phyloP scores from a whole-genome alignment of 2,113 vertebrate species.

The Burhinus oedicnemus region DNA sequence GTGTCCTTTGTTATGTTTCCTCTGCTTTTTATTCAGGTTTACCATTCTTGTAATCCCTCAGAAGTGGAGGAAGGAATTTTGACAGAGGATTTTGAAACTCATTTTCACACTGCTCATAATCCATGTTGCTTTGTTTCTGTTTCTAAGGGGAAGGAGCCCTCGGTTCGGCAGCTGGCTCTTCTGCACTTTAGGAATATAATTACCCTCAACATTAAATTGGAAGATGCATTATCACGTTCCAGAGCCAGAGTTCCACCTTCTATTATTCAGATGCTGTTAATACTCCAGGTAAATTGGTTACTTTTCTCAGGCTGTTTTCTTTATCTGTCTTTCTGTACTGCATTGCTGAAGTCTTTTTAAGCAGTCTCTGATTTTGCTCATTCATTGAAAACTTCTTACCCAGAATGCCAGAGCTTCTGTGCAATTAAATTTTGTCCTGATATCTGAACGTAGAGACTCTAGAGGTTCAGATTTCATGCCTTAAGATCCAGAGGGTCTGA shows the following conservation, averaged over 20 bases:
- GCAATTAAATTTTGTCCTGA: background rate
- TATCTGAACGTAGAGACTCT: background rate
- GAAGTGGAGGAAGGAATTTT: background rate
- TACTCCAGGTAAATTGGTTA: constrained; percentile 85
- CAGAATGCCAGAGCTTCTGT: background rate
- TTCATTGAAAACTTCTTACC: background rate
- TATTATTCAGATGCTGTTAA: constrained; percentile 92
- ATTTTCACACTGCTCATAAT: background rate
- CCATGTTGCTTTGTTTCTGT: background rate
- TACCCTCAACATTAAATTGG: constrained; percentile 90
- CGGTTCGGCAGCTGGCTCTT: constrained; percentile 89
- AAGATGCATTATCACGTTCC: constrained; percentile 87
- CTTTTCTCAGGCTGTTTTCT: background rate
- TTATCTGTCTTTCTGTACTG: background rate
- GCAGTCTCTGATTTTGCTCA: background rate
- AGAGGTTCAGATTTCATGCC: background rate
- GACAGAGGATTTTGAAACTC: background rate
- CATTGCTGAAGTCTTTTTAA: background rate
- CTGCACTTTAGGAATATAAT: constrained; percentile 94
- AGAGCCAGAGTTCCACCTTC: constrained; percentile 90
- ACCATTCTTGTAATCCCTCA: background rate
- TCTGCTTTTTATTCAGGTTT: background rate
- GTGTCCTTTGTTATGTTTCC: background rate
- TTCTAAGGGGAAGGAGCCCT: constrained; percentile 83
- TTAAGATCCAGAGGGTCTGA: background rate